Evolutionary conservation across 2,113 vertebrate species (phyloP), one percentile per base, ranked within the genome.

Genomic region (Amia ocellicauda): DNA sequence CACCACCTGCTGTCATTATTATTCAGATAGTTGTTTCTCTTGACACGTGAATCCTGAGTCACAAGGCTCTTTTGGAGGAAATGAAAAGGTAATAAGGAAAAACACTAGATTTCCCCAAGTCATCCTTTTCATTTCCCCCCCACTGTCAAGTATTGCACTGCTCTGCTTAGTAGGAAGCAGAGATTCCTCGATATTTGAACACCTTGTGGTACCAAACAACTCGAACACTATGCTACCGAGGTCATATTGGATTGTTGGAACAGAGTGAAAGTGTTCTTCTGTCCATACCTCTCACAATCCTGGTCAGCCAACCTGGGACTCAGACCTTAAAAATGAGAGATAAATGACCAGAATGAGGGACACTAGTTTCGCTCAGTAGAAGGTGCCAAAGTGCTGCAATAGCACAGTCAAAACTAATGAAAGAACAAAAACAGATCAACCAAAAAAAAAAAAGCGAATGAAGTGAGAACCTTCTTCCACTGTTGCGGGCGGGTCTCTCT

Each of bases 381-480:
- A 66, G 57, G 69, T 45, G 62, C 58, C 62, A 66, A 68, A 72
- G 50, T 64, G 28, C 49, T 67, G 61, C 69, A 41, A 10, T 16
- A 26, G 22, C 26, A 40, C 19, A 40, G 47, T 28, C 42, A 47
- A 22, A 29, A 50, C 42, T 11, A 20, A 57, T 63, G 51, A 63
- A 4, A 43, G 58, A 40, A 43, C 23, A 23, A 22, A 65, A 23
- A 20, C 11, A 24, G 22, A 23, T 17, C 27, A 36, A 26, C 40
- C 40, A 19, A 50, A 43, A 22, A 56, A 45, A 45, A 22, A 31
- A 29, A 56, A 45, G 26, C 19, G 22, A 13, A 60, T 41, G 24
- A 20, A 26, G 17, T 70, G 41, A 43, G 43, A 45, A 98, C 96
- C 93, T 87, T 98, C 95, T 78, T 96, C 94, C 47, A 92, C 84